phyloP scores from a whole-genome alignment of 2,888 invertebrate genomes.

The Caenorhabditis sp. region DNA sequence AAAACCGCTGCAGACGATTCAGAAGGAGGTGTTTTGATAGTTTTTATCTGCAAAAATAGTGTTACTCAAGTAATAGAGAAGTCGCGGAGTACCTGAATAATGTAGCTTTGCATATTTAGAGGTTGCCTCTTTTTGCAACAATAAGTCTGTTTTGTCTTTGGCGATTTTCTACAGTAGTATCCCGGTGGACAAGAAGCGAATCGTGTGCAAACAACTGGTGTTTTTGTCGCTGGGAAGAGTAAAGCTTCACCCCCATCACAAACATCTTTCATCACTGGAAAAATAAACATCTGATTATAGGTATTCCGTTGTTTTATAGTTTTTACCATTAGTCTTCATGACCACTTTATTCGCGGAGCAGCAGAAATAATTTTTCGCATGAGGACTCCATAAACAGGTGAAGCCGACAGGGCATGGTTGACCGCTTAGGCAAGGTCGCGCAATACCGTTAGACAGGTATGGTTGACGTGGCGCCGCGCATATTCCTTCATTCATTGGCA shows the following conservation, averaged over 20 bases:
- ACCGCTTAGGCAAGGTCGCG: conserved; percentile 46
- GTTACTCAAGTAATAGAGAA: no score
- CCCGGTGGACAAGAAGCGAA: conserved; percentile 46
- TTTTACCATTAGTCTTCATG: conserved; percentile 34
- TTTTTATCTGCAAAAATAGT: conserved; percentile 35
- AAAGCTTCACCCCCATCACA: conserved; percentile 51
- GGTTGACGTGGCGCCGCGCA: conserved; percentile 46
- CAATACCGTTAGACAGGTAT: conserved; percentile 43
- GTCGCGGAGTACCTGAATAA: conserved; percentile 45
- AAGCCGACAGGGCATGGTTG: conserved; percentile 55
- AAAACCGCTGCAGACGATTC: conserved; percentile 18
- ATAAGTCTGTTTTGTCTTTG: conserved; percentile 42
- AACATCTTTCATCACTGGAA: conserved; percentile 42
- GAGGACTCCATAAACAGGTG: conserved; percentile 50
- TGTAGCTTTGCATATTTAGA: conserved; percentile 47
- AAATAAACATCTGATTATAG: not conserved
- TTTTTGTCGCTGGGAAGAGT: conserved; percentile 46
- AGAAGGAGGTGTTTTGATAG: conserved; percentile 14
- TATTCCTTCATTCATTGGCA: conserved; percentile 37
- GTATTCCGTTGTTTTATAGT: not conserved
- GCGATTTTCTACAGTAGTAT: conserved; percentile 46
- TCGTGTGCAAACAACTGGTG: conserved; percentile 49
- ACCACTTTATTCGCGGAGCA: conserved; percentile 38
- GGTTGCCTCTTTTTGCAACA: conserved; percentile 47
- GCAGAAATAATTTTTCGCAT: conserved; percentile 55